Evolutionary conservation across 30 jellyfish, hydroid and myxozoan species (phyloP).

Genomic region (Clytia hemisphaerica): DNA sequence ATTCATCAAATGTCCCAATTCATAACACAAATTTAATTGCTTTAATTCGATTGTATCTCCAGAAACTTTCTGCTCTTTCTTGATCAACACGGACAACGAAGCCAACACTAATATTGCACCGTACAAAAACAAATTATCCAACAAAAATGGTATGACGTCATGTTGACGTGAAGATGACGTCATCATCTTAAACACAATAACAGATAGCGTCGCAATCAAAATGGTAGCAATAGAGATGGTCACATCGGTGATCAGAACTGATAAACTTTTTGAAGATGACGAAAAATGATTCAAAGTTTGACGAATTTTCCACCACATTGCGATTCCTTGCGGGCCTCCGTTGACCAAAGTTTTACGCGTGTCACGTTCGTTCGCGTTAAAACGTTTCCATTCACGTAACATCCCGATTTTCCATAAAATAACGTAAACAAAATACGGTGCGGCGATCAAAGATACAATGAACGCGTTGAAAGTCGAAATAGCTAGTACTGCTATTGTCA

Average conservation of each 20-base stretch:
- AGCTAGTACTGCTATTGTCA: not conserved
- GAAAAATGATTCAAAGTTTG: not conserved
- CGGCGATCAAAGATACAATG: slow-evolving; percentile 15
- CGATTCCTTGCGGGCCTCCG: slow-evolving; percentile 34
- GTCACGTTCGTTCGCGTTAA: slow-evolving; percentile 8
- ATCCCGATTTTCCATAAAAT: slow-evolving; percentile 19
- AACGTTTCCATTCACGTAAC: slow-evolving; percentile 20
- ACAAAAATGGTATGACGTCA: slow-evolving; percentile 1
- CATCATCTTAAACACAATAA: not conserved
- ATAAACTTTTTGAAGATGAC: slow-evolving; percentile 1
- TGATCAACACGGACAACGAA: not conserved
- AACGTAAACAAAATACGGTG: slow-evolving; percentile 1
- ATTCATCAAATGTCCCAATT: slow-evolving; percentile 10
- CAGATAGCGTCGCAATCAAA: not conserved
- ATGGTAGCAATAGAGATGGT: not conserved
- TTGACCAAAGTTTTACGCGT: slow-evolving; percentile 10
- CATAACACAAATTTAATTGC: slow-evolving; percentile 19
- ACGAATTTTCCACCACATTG: slow-evolving; percentile 31
- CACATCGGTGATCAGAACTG: slow-evolving; percentile 1
- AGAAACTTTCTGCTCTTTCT: not conserved
- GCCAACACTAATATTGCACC: not conserved
- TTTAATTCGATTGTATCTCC: not conserved
- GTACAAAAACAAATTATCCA: slow-evolving; percentile 5
- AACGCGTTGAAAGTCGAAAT: not conserved
- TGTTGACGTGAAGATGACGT: not conserved